A percentile compares a stretch with the other conserved stretches of the same genome.
phyloP scores from a whole-genome alignment of 2,113 vertebrate species.

The Paradoxurus hermaphroditus region DNA sequence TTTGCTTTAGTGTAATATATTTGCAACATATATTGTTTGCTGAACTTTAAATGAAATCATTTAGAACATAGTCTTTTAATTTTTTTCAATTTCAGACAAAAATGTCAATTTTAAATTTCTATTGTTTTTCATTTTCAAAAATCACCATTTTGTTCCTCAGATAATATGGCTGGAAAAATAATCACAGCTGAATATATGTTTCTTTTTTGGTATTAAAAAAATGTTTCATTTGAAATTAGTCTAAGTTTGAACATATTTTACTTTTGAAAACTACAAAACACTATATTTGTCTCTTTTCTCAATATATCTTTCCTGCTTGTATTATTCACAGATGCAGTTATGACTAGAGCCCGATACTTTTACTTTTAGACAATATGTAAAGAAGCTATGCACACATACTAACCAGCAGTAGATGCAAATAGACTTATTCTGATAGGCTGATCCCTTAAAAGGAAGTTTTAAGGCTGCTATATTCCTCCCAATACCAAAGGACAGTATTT shows the following conservation, averaged over 20 bases:
- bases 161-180: not conserved
- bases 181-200: not conserved
- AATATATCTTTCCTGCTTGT: not conserved
- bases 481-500: constrained; percentile 47
- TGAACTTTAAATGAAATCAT: not conserved
- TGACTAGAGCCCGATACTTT: constrained; percentile 24
- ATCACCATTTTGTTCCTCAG: not conserved
- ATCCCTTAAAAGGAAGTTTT: constrained; percentile 25
- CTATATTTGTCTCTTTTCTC: not conserved
- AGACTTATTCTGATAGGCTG: not conserved
- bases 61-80: not conserved
- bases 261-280: not conserved
- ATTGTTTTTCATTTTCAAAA: not conserved
- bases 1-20: not conserved
- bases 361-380: constrained; percentile 48
- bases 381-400: constrained; percentile 25
- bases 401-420: not conserved
- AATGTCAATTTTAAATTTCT: not conserved
- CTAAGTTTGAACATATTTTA: not conserved
- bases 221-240: not conserved
- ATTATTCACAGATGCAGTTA: not conserved
- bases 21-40: not conserved
- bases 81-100: not conserved
- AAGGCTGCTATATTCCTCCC: constrained; percentile 57
- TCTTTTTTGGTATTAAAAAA: not conserved